These are phyloP conservation scores for Ambastaia sidthimunki DNA, from an alignment of 2,797 vertebrate genomes.

Conservation along the genomic window DNA sequence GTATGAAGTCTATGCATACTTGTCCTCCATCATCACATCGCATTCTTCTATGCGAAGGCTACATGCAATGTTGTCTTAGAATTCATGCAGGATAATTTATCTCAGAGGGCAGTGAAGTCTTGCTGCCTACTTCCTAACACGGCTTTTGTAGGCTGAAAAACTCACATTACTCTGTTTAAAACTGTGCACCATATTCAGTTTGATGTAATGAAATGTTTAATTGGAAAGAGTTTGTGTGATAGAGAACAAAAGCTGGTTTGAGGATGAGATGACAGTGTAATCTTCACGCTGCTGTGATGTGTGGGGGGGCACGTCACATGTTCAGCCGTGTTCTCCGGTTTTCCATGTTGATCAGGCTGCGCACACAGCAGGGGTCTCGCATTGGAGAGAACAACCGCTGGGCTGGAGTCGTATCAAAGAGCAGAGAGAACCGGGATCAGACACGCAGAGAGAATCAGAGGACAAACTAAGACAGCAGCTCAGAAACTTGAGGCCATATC, in stretches of 20 bases:
- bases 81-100: too few species aligned
- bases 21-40: too few species aligned
- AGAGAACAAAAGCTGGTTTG: neutral
- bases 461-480: neutral
- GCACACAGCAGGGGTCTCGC: conserved; percentile 10
- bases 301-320: neutral
- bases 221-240: conserved; percentile 3
- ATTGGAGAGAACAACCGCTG: neutral
- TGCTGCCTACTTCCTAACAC: too few species aligned
- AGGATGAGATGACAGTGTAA: conserved; percentile 13
- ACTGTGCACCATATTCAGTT: neutral
- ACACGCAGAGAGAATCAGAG: neutral
- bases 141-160: too few species aligned
- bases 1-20: too few species aligned
- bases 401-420: conserved; percentile 36
- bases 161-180: too few species aligned
- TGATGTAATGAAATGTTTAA: conserved; percentile 1
- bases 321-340: conserved; percentile 15
- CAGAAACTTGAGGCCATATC: neutral
- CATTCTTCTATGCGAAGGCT: too few species aligned
- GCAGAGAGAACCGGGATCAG: conserved; percentile 4
- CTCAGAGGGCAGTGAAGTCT: too few species aligned
- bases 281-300: conserved; percentile 7
- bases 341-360: neutral
- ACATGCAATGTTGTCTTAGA: too few species aligned